These are phyloP conservation scores for Melipona beecheii DNA, from an alignment of 2,888 invertebrate species.

Conservation along the genomic window DNA sequence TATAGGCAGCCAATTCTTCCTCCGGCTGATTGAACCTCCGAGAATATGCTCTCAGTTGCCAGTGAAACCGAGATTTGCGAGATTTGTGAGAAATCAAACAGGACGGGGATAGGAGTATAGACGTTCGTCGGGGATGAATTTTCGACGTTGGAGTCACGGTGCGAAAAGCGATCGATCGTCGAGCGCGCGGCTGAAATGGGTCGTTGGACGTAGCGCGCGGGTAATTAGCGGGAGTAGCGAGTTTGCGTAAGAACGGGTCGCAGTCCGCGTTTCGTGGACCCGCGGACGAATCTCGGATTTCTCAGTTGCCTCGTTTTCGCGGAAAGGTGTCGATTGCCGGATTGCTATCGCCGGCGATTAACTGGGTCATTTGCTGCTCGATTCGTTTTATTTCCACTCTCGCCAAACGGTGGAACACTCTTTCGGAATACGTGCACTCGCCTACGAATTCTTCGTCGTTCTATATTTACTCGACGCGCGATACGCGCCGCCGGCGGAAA, in stretches of 20 bases:
- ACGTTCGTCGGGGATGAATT: constrained; percentile 24
- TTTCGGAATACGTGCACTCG: background rate
- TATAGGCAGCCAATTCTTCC: too few species aligned
- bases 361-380: constrained; percentile 14
- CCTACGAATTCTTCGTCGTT: constrained; percentile 12
- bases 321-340: constrained; percentile 44
- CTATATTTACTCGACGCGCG: constrained; percentile 30
- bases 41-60: background rate
- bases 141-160: constrained; percentile 13
- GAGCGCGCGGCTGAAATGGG: constrained; percentile 41
- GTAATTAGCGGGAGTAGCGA: constrained; percentile 39
- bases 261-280: constrained; percentile 11
- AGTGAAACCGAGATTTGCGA: background rate
- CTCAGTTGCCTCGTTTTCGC: constrained; percentile 32
- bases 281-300: constrained; percentile 40
- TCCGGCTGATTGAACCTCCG: background rate
- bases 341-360: constrained; percentile 12
- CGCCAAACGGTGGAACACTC: background rate
- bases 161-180: constrained; percentile 47
- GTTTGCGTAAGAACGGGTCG: constrained; percentile 45
- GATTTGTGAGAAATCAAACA: background rate
- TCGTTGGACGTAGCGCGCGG: constrained; percentile 29
- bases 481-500: constrained; percentile 2
- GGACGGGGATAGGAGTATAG: background rate
- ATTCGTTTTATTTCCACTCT: background rate